phyloP scores from a whole-genome alignment of 2,797 vertebrate genomes.

The Acridotheres tristis region DNA sequence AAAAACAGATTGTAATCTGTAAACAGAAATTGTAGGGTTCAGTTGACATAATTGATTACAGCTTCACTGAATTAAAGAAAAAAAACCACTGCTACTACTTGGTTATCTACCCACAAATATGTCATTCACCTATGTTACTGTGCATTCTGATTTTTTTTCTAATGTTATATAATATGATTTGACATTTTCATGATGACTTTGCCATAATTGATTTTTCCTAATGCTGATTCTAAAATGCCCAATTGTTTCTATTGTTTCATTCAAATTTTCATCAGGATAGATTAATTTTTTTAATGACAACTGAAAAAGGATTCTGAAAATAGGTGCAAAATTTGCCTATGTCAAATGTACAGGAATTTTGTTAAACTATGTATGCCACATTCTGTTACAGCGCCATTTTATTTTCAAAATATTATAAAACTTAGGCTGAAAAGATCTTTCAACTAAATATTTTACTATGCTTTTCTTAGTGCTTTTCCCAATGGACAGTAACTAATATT shows the following conservation, averaged over 20 bases:
- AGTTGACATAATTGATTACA: neutral
- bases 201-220: neutral
- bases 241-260: neutral
- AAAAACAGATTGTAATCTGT: neutral
- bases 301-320: neutral
- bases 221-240: neutral
- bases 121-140: neutral
- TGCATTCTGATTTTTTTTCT: neutral
- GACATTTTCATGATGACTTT: neutral
- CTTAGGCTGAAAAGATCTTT: neutral
- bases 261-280: neutral
- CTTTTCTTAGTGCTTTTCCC: neutral
- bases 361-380: neutral
- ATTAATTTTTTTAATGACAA: neutral
- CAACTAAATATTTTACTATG: neutral
- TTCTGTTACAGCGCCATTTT: neutral
- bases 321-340: neutral
- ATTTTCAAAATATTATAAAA: neutral
- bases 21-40: neutral
- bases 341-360: neutral
- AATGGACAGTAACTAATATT: neutral
- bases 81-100: neutral
- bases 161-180: neutral
- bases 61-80: neutral
- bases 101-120: accelerated